Evolutionary conservation across 2,797 vertebrate species (phyloP), one percentile per base, ranked within the genome.

Genomic region (Valencia hispanica): DNA sequence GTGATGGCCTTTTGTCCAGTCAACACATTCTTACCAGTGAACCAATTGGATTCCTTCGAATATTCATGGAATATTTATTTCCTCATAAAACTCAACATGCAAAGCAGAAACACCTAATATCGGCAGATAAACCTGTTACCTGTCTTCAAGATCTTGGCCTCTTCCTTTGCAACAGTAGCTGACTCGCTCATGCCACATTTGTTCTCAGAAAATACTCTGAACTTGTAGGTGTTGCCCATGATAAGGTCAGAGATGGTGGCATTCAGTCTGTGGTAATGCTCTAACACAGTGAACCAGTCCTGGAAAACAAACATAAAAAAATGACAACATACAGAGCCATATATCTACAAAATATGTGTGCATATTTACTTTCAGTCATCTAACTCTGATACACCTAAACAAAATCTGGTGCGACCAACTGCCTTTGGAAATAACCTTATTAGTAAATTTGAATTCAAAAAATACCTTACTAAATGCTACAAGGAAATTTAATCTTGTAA

Each of bases 271-370:
- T 95, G 95, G 89, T 96, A 98, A 85, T 96, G 96, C 72, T 99
- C 98, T 94, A 97, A 72, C 17, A 96, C 97, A 0, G 96, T 99
- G 95, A 97, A 99, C 98, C 98, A 99, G 87, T 97, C 97, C 98
- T 99, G 87, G 0, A 20, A 72, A 82, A 79, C 59, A 73, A 34
- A 86, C n/a, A 81, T 47, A 30, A 27, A 76, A 2, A 55, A 30
- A 73, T 12, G 43, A 78, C 50, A 30, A 30, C 22, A 48, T 48
- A 27, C 32, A 39, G 18, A 5, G 59, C 18, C 7, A 20, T 36
- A 59, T 6, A 17, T 17, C 47, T 53, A n/a, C 22, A 25, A 53
- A 53, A 2, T 53, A 6, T 53, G 4, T 57, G 2, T 57, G 3
- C 3, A 22, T 20, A 57, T 57, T 30, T 30, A 6, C 15, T 57